A percentile compares a stretch with the other conserved stretches of the same genome.
phyloP scores from a whole-genome alignment of 2,113 vertebrate species.

The Elephas maximus region DNA sequence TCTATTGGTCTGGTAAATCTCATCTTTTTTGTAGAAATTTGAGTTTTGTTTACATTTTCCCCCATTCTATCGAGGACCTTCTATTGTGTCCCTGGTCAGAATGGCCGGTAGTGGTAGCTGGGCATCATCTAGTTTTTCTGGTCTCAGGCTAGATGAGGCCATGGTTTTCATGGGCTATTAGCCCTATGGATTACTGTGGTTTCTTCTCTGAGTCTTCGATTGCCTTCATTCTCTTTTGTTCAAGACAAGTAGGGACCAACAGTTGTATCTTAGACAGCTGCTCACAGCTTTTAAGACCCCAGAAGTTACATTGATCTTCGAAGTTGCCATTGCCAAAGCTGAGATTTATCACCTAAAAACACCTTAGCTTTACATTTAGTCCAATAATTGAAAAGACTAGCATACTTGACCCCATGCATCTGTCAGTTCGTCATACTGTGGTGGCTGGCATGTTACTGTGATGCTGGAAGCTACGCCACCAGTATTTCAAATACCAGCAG shows the following conservation, averaged over 20 bases:
- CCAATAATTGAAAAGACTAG: conserved; percentile 65
- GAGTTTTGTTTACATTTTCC: neutral
- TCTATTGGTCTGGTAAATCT: neutral
- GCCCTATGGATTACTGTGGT: too few species aligned
- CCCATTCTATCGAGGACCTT: neutral
- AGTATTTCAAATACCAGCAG: too few species aligned
- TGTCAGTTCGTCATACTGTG: too few species aligned
- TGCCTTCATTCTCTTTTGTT: neutral
- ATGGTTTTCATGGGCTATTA: neutral
- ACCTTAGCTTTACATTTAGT: conserved; percentile 71
- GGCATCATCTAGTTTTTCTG: neutral
- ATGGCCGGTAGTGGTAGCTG: neutral
- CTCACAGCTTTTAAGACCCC: neutral
- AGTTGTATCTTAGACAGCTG: neutral
- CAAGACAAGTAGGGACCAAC: neutral
- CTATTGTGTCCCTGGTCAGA: neutral
- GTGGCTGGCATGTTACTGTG: too few species aligned
- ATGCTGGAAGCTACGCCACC: too few species aligned
- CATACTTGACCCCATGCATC: conserved; percentile 30
- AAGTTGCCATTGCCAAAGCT: conserved; percentile 1
- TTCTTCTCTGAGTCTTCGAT: neutral
- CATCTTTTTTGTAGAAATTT: neutral
- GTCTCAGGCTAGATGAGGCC: neutral
- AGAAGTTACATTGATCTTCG: neutral
- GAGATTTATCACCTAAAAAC: conserved; percentile 67